Evolutionary conservation across 2,797 vertebrate species (phyloP).

Genomic region (Vireo griseus): DNA sequence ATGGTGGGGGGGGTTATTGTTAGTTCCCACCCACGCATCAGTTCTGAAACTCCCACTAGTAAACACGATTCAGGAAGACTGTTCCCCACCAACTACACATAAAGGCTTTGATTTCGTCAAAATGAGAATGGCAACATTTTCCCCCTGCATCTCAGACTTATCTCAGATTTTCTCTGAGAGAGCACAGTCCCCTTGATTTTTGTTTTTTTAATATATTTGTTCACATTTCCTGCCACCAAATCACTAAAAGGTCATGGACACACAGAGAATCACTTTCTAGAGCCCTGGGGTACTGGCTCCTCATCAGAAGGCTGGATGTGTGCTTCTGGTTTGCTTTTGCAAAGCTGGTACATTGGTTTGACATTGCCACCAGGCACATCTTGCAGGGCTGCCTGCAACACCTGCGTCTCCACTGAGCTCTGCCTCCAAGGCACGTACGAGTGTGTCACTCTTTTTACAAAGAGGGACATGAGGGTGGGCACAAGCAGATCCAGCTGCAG

Average conservation of each 20-base stretch:
- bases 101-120: background rate
- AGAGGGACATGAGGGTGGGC: background rate
- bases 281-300: background rate
- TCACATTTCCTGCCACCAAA: background rate
- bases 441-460: background rate
- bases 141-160: background rate
- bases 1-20: background rate
- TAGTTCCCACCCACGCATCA: background rate
- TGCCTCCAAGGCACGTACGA: background rate
- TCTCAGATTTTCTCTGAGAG: background rate
- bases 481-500: background rate
- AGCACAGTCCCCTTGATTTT: background rate
- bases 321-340: background rate
- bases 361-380: background rate
- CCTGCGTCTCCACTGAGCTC: background rate
- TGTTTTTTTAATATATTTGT: background rate
- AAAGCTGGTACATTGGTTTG: background rate
- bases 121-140: background rate
- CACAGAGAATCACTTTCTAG: background rate
- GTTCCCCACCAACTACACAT: conserved; percentile 29
- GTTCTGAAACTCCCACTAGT: conserved; percentile 13
- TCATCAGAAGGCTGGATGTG: background rate
- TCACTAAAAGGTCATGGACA: background rate
- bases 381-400: background rate
- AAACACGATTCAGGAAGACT: background rate